A percentile compares a stretch with the other conserved stretches of the same genome.
Evolutionary conservation across 1,140 invertebrate species (phyloP).

Genomic region (Phymorhynchus buccinoides): DNA sequence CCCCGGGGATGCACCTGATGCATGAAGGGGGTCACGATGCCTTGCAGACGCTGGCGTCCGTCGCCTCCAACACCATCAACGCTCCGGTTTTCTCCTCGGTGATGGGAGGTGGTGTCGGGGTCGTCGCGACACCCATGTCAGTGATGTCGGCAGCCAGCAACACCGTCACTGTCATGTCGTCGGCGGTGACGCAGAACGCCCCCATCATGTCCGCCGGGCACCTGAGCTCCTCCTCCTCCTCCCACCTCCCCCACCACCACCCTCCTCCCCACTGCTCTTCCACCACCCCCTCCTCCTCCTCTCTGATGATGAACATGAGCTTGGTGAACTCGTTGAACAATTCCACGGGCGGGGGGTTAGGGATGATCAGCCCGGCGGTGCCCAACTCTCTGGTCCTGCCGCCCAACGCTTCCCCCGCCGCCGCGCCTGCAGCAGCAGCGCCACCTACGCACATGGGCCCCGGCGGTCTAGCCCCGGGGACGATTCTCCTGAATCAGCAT

Average conservation of each 20-base stretch:
- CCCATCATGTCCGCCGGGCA: constrained; percentile 51
- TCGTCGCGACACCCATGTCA: constrained; percentile 29
- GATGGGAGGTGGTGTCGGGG: neutral
- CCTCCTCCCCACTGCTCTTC: neutral
- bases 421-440: neutral
- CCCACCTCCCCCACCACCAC: constrained; percentile 1
- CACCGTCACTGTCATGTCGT: constrained; percentile 25
- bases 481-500: constrained; percentile 43
- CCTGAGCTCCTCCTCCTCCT: constrained; percentile 19
- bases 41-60: constrained; percentile 59
- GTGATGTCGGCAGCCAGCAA: constrained; percentile 7
- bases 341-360: neutral
- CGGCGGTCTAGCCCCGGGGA: constrained; percentile 19
- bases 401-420: too few relatives aligned
- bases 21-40: constrained; percentile 28
- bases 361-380: constrained; percentile 5
- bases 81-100: constrained; percentile 35
- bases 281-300: neutral
- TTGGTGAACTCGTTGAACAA: neutral
- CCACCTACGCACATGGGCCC: neutral
- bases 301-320: constrained; percentile 1
- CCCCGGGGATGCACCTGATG: neutral
- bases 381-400: neutral
- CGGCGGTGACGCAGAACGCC: constrained; percentile 30
- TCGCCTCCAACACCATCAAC: constrained; percentile 58